Evolutionary conservation across 2,888 invertebrate genomes (phyloP).

Genomic region (Latrodectus hesperus): DNA sequence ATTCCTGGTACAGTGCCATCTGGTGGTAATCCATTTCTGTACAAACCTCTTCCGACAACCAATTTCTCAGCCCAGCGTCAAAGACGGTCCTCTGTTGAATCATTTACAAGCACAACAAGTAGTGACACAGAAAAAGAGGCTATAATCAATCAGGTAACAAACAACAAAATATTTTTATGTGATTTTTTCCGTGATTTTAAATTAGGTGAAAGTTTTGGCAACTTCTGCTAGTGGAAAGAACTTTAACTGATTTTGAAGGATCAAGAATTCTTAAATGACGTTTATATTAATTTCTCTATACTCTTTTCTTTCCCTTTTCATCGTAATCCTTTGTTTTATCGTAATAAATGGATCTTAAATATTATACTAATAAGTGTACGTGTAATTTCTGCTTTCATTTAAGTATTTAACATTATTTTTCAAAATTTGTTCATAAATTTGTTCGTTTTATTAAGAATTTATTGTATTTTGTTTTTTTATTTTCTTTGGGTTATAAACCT

Average conservation of each 20-base stretch:
- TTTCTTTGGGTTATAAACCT: too few relatives aligned
- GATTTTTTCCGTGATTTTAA: neutral
- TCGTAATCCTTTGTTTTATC: too few relatives aligned
- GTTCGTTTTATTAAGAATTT: too few relatives aligned
- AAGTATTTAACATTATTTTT: too few relatives aligned
- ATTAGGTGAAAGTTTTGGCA: neutral
- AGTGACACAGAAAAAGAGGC: slow-evolving; percentile 57
- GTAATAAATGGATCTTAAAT: too few relatives aligned
- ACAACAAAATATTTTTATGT: neutral
- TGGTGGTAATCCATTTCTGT: slow-evolving; percentile 50
- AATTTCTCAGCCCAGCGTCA: slow-evolving; percentile 64
- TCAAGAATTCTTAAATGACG: neutral
- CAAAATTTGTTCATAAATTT: too few relatives aligned
- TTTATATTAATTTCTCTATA: neutral
- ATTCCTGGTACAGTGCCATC: neutral
- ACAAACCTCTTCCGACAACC: slow-evolving; percentile 71
- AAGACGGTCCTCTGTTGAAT: slow-evolving; percentile 54
- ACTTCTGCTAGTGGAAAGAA: neutral
- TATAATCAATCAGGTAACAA: slow-evolving; percentile 46
- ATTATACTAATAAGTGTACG: too few relatives aligned
- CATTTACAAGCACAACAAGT: slow-evolving; percentile 73
- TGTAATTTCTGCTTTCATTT: too few relatives aligned
- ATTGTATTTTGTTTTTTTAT: too few relatives aligned
- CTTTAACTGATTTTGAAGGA: neutral
- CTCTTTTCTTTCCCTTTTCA: too few relatives aligned